phyloP scores from a whole-genome alignment of 2,113 vertebrate species.

The Noctilio leporinus region DNA sequence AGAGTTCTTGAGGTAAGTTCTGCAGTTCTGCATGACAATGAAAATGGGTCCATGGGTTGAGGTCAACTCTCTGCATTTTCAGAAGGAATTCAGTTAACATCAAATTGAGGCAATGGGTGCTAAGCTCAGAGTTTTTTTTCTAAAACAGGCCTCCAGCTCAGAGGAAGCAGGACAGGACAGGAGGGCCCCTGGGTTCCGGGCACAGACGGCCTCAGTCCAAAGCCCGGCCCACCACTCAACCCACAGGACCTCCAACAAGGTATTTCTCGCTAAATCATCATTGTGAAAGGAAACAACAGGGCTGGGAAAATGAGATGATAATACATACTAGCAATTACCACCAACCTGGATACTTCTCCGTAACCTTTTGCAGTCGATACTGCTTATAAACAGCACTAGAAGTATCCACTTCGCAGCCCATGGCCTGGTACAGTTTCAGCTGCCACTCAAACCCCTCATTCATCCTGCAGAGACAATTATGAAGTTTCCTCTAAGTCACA shows the following conservation, averaged over 20 bases:
- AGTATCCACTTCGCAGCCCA: slow-evolving; percentile 86
- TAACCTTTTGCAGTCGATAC: slow-evolving; percentile 87
- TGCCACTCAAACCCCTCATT: slow-evolving; percentile 90
- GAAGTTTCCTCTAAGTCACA: not conserved
- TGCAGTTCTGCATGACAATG: slow-evolving; percentile 80
- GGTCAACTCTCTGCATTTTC: not conserved
- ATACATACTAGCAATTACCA: not conserved
- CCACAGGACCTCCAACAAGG: not conserved
- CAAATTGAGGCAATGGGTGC: not conserved
- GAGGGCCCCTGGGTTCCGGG: not conserved
- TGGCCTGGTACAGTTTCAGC: slow-evolving; percentile 86
- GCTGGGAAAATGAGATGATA: not conserved
- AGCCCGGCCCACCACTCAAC: not conserved
- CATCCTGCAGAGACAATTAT: slow-evolving; percentile 78
- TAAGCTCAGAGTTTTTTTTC: slow-evolving; percentile 6
- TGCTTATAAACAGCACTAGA: slow-evolving; percentile 87
- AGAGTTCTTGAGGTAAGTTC: slow-evolving; percentile 88
- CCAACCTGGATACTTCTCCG: slow-evolving; percentile 87
- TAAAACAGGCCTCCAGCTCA: not conserved
- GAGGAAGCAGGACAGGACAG: not conserved
- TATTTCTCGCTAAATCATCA: not conserved
- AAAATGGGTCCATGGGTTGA: not conserved
- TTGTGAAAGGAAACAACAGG: not conserved
- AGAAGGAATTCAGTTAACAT: not conserved
- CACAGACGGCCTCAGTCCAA: not conserved